Evolutionary conservation across 2,888 invertebrate species (phyloP).

Genomic region (Stenurella melanura): DNA sequence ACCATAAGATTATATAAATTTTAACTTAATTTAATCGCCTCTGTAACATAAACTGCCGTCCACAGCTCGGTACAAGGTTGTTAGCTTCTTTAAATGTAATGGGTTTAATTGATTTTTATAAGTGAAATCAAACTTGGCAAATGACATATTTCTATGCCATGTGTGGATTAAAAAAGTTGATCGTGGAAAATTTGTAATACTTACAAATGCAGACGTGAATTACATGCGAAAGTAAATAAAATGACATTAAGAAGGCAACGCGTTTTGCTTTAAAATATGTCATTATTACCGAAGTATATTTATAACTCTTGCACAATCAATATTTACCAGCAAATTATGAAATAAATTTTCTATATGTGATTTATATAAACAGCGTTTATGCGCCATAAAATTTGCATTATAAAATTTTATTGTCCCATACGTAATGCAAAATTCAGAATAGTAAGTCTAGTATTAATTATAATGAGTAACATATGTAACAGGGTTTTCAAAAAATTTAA

Average conservation of each 20-base stretch:
- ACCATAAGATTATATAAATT: neutral
- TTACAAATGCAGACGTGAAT: conserved; percentile 40
- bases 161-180: conserved; percentile 43
- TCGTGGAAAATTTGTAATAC: conserved; percentile 45
- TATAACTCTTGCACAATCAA: neutral
- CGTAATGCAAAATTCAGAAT: neutral
- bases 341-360: neutral
- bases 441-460: neutral
- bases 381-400: conserved; percentile 14
- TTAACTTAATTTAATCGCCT: neutral
- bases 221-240: conserved; percentile 36
- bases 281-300: conserved; percentile 34
- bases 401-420: conserved; percentile 9
- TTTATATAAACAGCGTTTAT: conserved; percentile 4
- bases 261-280: conserved; percentile 37
- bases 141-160: conserved; percentile 43
- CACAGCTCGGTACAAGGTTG: neutral
- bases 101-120: conserved; percentile 29
- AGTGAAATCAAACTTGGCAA: conserved; percentile 44
- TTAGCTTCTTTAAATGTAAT: conserved; percentile 8
- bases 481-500: no score
- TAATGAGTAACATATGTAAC: neutral
- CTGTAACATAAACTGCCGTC: neutral
- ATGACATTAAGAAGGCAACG: conserved; percentile 28
- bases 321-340: neutral